Conservation (phyloP, 2,113 vertebrate species). For the mouse (Mus musculus) region DNA sequence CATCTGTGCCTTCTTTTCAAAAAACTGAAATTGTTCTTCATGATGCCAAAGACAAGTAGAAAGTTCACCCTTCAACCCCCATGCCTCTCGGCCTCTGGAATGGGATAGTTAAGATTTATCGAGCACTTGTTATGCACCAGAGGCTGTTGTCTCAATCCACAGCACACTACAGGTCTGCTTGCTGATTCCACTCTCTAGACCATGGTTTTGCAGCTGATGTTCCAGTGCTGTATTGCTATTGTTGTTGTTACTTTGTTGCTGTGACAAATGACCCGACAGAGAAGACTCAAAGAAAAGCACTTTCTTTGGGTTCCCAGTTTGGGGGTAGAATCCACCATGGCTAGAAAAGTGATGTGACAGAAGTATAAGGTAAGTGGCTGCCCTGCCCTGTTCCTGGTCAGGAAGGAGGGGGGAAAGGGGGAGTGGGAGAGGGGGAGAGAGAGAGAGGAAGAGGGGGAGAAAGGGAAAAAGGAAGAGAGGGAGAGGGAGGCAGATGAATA, state of each 20-base stretch:
- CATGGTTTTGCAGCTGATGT: not conserved
- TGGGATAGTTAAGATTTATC: not conserved
- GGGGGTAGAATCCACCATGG: not conserved
- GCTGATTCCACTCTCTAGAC: not conserved
- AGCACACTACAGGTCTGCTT: not conserved
- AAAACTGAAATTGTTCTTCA: conserved; percentile 29
- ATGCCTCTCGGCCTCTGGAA: not conserved
- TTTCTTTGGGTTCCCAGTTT: not conserved
- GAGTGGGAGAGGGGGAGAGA: no score
- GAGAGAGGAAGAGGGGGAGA: no score
- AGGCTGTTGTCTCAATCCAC: not conserved
- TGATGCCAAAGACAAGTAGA: conserved; percentile 18
- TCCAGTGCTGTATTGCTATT: not conserved
- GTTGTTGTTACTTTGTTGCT: not conserved
- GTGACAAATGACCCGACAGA: not conserved
- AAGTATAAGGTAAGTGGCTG: not conserved
- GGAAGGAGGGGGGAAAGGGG: no score
- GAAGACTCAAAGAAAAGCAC: not conserved
- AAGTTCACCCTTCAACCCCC: not conserved
- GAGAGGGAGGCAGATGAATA: no score
- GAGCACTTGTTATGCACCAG: not conserved
- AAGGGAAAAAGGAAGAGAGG: no score
- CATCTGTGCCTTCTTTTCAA: not conserved
- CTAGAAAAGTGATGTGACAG: not conserved
- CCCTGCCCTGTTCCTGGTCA: not conserved